Conservation (phyloP, 2,113 vertebrate genomes). For the Meriones unguiculatus region DNA sequence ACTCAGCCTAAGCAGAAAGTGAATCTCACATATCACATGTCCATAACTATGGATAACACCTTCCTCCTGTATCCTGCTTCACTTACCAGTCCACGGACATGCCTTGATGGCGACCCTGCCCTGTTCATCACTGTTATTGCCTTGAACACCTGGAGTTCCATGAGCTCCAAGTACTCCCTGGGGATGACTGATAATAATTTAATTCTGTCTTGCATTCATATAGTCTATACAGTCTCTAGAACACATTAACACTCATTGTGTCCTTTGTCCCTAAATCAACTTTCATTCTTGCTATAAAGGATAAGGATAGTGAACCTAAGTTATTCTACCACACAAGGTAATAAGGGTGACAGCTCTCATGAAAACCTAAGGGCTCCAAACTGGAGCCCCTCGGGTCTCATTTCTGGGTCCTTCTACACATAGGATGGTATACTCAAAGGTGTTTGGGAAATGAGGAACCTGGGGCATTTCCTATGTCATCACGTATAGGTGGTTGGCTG, state of each 20-base stretch:
- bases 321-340: background rate
- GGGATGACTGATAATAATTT: background rate
- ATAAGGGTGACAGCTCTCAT: background rate
- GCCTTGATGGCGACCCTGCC: background rate
- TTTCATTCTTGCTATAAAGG: background rate
- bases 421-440: too few relatives aligned
- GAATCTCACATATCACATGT: background rate
- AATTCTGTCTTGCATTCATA: constrained; percentile 1
- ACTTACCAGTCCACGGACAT: background rate
- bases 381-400: background rate
- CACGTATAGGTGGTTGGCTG: background rate
- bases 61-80: background rate
- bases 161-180: background rate
- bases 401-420: background rate
- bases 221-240: background rate
- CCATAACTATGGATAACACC: background rate
- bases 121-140: background rate
- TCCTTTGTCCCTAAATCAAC: background rate
- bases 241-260: background rate
- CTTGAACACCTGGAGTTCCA: background rate
- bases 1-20: fast-evolving
- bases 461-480: background rate
- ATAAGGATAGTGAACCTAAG: background rate
- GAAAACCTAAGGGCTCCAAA: background rate
- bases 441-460: too few relatives aligned